Conservation (phyloP, 2,888 invertebrate genomes). For the Cantharis flavilabris region DNA sequence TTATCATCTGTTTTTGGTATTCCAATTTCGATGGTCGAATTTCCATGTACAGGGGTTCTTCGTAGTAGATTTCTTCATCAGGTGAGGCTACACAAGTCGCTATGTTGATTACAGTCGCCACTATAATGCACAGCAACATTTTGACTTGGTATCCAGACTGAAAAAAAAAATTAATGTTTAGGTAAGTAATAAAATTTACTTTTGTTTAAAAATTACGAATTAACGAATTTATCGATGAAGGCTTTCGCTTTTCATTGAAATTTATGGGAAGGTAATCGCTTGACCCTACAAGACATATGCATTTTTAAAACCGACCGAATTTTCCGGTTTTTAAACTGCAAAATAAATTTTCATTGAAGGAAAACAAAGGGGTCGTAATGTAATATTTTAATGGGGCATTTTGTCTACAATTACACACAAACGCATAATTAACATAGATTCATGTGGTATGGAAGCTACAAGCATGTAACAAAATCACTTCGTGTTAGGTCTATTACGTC, state of each 20-base stretch:
- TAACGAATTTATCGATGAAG: neutral
- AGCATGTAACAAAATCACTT: constrained; percentile 23
- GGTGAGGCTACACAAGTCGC: constrained; percentile 2
- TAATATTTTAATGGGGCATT: neutral
- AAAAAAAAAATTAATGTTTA: neutral
- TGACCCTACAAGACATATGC: neutral
- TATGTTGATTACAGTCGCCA: constrained; percentile 13
- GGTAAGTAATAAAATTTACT: neutral
- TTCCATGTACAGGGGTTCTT: neutral
- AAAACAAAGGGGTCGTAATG: neutral
- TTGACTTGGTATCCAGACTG: constrained; percentile 11
- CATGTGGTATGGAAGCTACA: neutral
- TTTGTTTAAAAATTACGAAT: neutral
- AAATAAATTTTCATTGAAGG: neutral
- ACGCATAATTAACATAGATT: neutral
- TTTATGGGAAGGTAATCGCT: neutral
- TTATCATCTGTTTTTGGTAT: neutral
- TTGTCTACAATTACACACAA: neutral
- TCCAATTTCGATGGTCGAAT: neutral
- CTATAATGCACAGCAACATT: constrained; percentile 18
- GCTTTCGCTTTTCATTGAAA: neutral
- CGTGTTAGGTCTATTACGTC: constrained; percentile 29
- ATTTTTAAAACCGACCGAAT: neutral
- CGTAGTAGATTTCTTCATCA: constrained; percentile 7
- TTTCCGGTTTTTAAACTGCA: neutral